Evolutionary conservation across 2,797 vertebrate genomes (phyloP), one percentile per base, ranked within the genome.

Genomic region (Xenops minutus): DNA sequence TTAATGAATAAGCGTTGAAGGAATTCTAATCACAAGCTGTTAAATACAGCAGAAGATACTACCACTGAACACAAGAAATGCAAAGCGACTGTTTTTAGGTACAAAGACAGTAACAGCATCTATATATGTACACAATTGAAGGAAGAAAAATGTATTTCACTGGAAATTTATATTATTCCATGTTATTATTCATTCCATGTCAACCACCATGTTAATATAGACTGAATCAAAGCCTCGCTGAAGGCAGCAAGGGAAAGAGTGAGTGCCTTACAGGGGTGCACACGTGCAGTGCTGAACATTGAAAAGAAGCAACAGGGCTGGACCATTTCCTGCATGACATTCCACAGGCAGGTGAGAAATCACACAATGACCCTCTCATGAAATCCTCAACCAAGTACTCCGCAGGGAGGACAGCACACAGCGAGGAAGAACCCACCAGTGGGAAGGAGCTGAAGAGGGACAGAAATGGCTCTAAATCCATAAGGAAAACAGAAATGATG

Each of bases 281-380:
- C 24, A 21, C 20, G 48, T 41, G 12, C 67, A 78, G 67, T 22
- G 71, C 13, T 89, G 44, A 12, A 27, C 4, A n/a, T 2, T 37
- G 19, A 48, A 62, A 78, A 64, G 24, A 2, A 77, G 19, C 34
- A 66, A 39, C 12, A 56, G 6, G 37, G 36, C 19, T 7, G 11
- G 7, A 49, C 3, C 0, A 0, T 36, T 74, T 59, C 30, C 52
- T 30, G 20, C 2, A 2, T 24, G 52, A 24, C 62, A 7, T 9
- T 43, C 32, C 63, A 22, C 1, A 64, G 52, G 13, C 32, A 81
- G 8, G 13, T 41, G 26, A 69, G 29, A 41, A 87, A 73, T n/a
- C 10, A 0, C 8, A 51, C 24, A 18, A 30, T 0, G 0, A 74
- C 5, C 7, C 6, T 51, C 52, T 27, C 46, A 63, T 1, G 4